phyloP scores from a whole-genome alignment of 1,140 invertebrate species.

The Drosophila kepulauana region DNA sequence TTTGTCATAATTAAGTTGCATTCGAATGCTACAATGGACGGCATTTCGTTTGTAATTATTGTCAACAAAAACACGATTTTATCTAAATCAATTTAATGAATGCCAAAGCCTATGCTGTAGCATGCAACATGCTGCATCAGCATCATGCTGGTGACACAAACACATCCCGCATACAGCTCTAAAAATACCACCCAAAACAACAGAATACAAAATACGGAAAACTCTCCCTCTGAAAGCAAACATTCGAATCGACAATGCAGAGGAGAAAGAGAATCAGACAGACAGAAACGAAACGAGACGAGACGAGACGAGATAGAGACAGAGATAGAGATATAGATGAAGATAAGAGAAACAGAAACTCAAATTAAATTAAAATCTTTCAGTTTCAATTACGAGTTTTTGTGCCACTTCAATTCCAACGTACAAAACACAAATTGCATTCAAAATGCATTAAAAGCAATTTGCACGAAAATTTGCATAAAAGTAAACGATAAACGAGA shows the following conservation, averaged over 20 bases:
- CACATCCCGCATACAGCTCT: constrained; percentile 43
- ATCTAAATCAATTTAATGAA: constrained; percentile 82
- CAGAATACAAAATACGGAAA: constrained; percentile 15
- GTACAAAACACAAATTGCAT: constrained; percentile 83
- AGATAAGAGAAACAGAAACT: constrained; percentile 81
- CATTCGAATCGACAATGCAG: background rate
- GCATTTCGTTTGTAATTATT: constrained; percentile 66
- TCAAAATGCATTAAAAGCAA: constrained; percentile 83
- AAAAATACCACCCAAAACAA: constrained; percentile 31
- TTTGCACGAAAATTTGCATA: constrained; percentile 82
- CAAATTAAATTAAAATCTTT: constrained; percentile 84
- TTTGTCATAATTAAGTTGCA: constrained; percentile 67
- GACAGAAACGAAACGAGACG: background rate
- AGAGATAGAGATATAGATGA: constrained; percentile 49
- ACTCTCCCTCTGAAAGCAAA: constrained; percentile 36
- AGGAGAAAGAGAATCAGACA: constrained; percentile 9
- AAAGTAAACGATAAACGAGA: constrained; percentile 54
- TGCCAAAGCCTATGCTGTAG: constrained; percentile 28
- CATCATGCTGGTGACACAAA: constrained; percentile 47
- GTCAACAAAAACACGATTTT: constrained; percentile 74
- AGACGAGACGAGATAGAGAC: constrained; percentile 1
- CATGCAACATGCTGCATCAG: background rate
- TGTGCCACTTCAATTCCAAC: constrained; percentile 80
- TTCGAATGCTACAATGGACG: constrained; percentile 20
- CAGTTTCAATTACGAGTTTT: constrained; percentile 83